Evolutionary conservation across 2,797 vertebrate genomes (phyloP).

Genomic region (Heterohyrax brucei): DNA sequence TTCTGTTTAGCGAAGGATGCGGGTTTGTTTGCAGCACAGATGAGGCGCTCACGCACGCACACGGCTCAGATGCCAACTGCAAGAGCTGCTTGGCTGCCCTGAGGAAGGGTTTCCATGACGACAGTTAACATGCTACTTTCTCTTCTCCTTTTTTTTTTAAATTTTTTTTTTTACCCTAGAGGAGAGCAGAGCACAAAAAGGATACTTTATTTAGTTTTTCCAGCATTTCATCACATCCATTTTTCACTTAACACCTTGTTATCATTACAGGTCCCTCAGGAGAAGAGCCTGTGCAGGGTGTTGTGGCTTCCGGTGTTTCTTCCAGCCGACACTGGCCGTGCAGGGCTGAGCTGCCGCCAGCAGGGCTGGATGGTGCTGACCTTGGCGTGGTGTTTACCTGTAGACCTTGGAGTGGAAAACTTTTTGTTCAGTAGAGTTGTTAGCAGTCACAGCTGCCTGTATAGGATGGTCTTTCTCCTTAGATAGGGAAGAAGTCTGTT

Average conservation of each 20-base stretch:
- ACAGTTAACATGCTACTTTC: constrained; percentile 50
- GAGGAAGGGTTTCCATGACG: constrained; percentile 77
- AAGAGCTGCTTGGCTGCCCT: not conserved
- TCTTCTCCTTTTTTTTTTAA: not conserved
- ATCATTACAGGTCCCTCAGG: not conserved
- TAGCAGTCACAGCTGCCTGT: not conserved
- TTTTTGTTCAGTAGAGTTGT: not conserved
- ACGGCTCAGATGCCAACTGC: constrained; percentile 67
- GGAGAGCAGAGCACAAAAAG: constrained; percentile 46
- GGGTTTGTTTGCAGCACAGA: not conserved
- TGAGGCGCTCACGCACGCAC: not conserved
- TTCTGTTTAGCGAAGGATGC: not conserved
- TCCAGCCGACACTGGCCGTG: not conserved
- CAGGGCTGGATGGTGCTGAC: not conserved
- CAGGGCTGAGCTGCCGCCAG: not conserved
- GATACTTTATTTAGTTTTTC: not conserved
- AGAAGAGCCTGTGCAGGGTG: not conserved
- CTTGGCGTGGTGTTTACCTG: not conserved
- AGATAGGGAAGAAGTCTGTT: not conserved
- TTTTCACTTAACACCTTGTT: constrained; percentile 46
- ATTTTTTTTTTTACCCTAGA: not conserved
- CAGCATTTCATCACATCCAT: not conserved
- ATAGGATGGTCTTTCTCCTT: not conserved
- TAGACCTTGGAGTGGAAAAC: not conserved
- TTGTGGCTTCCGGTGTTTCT: not conserved